Conservation (phyloP, 2,888 invertebrate genomes). For the Hedychridium roseum region DNA sequence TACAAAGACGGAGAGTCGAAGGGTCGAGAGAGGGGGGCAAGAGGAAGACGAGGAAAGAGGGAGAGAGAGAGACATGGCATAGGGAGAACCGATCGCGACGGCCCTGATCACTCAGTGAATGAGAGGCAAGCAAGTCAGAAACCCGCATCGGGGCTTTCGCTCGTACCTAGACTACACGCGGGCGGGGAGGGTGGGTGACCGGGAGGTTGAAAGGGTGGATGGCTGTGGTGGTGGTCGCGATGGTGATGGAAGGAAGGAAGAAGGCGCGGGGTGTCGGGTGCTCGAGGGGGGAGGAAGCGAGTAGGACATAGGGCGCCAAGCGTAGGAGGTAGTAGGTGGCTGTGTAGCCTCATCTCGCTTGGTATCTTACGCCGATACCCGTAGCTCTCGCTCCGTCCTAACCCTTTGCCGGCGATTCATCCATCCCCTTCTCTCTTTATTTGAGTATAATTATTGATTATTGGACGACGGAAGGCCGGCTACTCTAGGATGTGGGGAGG, state of each 20-base stretch:
- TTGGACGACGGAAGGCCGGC: slow-evolving; percentile 64
- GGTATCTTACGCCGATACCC: slow-evolving; percentile 52
- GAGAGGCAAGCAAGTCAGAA: slow-evolving; percentile 52
- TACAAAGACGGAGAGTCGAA: no score
- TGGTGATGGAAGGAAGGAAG: slow-evolving; percentile 36
- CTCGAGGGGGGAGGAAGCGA: slow-evolving; percentile 42
- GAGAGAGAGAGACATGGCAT: no score
- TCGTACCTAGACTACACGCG: slow-evolving; percentile 35
- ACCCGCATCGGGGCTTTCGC: slow-evolving; percentile 49
- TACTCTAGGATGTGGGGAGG: slow-evolving; percentile 53
- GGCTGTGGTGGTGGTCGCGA: slow-evolving; percentile 30
- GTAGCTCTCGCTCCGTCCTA: slow-evolving; percentile 47
- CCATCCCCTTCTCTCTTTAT: slow-evolving; percentile 66
- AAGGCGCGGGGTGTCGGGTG: slow-evolving; percentile 43
- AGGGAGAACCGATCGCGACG: slow-evolving; percentile 32
- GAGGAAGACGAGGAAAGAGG: no score
- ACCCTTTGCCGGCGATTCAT: slow-evolving; percentile 59
- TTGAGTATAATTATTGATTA: slow-evolving; percentile 72
- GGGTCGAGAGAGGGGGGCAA: no score
- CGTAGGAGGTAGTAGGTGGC: slow-evolving; percentile 39
- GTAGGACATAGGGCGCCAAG: slow-evolving; percentile 21
- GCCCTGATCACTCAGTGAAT: slow-evolving; percentile 47
- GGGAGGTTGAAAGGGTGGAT: slow-evolving; percentile 44
- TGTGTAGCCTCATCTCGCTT: slow-evolving; percentile 47
- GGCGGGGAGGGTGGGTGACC: slow-evolving; percentile 26